phyloP scores from a whole-genome alignment of 2,888 invertebrate genomes.

The Amorpha juglandis region DNA sequence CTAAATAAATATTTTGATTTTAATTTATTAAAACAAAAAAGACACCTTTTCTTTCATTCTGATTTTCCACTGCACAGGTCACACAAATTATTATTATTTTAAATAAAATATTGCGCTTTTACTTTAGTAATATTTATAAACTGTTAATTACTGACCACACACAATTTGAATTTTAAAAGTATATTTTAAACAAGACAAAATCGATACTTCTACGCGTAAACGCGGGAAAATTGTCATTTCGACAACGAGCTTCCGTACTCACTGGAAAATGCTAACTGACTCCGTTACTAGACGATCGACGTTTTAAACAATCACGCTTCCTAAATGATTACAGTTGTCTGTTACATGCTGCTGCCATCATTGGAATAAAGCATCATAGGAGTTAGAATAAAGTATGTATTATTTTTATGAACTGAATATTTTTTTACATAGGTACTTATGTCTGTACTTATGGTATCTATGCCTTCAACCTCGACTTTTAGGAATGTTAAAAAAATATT shows the following conservation, averaged over 20 bases:
- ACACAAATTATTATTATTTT: background rate
- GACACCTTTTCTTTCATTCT: constrained; percentile 20
- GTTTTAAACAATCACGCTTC: constrained; percentile 51
- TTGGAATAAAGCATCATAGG: background rate
- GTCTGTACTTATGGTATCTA: too few relatives aligned
- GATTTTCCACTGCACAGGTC: background rate
- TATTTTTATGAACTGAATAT: too few relatives aligned
- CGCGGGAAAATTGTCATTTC: constrained; percentile 54
- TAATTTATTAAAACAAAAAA: constrained; percentile 5
- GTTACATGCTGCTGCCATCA: constrained; percentile 28
- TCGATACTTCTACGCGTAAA: background rate
- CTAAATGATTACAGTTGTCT: constrained; percentile 38
- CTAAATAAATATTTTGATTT: too few relatives aligned
- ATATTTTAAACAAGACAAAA: background rate
- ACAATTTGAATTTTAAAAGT: background rate
- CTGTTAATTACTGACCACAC: constrained; percentile 1
- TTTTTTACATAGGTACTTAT: background rate
- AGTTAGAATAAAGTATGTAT: background rate
- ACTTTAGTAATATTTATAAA: background rate
- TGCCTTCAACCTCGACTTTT: too few relatives aligned
- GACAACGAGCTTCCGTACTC: constrained; percentile 52
- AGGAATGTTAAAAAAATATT: too few relatives aligned
- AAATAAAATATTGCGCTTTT: background rate
- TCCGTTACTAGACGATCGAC: constrained; percentile 40
- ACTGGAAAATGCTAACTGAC: constrained; percentile 60